phyloP scores from a whole-genome alignment of 92 coral and sea anemone species.

The Actinernus sp. region DNA sequence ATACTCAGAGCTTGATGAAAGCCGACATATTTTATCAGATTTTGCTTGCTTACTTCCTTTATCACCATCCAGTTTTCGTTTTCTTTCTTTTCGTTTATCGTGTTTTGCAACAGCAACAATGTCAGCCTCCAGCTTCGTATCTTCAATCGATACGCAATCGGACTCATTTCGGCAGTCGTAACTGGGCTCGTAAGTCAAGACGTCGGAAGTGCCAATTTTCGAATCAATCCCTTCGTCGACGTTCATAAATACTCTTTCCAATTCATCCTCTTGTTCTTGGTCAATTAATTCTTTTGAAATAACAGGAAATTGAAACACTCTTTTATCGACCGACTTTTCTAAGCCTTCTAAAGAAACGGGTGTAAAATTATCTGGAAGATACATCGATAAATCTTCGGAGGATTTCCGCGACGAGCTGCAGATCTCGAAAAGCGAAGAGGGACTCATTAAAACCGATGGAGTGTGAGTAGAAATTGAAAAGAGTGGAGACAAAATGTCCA shows the following conservation, averaged over 20 bases:
- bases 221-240: not conserved
- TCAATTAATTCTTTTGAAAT: not conserved
- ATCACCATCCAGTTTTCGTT: not conserved
- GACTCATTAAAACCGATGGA: slow-evolving; percentile 14
- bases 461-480: no score
- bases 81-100: not conserved
- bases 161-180: no score
- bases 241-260: not conserved
- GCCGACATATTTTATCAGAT: not conserved
- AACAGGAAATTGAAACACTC: slow-evolving; percentile 56
- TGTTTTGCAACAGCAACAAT: no score
- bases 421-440: slow-evolving; percentile 27
- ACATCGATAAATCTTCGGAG: slow-evolving; percentile 67
- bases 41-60: not conserved
- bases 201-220: not conserved
- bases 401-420: slow-evolving; percentile 46
- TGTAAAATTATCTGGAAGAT: slow-evolving; percentile 65
- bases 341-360: slow-evolving; percentile 59
- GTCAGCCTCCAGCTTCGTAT: no score
- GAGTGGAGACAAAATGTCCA: no score
- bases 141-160: no score
- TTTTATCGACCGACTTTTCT: slow-evolving; percentile 45
- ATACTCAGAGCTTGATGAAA: no score
- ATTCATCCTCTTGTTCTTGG: slow-evolving; percentile 1
- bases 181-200: no score